These are phyloP conservation scores for Piaya cayana DNA, from an alignment of 2,113 vertebrate species.

Conservation along the genomic window DNA sequence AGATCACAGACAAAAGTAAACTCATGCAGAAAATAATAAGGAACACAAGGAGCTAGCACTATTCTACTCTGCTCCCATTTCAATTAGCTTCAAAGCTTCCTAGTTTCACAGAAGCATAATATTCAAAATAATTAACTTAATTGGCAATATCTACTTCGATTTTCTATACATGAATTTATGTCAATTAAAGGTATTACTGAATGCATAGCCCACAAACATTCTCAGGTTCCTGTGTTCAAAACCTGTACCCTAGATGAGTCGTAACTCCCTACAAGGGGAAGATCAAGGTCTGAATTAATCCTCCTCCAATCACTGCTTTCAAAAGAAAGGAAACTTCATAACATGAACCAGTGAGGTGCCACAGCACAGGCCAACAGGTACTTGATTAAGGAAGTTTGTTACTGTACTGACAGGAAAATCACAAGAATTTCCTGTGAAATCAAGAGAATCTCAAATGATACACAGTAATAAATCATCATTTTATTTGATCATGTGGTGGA, in stretches of 20 bases:
- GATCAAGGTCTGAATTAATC: neutral
- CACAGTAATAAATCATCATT: neutral
- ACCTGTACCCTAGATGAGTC: neutral
- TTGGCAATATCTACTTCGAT: neutral
- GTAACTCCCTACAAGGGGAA: neutral
- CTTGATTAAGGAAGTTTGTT: neutral
- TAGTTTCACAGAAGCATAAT: neutral
- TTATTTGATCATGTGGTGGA: neutral
- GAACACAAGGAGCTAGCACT: neutral
- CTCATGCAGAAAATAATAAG: neutral
- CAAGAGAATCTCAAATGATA: neutral
- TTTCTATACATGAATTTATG: neutral
- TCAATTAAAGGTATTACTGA: neutral
- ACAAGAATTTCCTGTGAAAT: too few species aligned
- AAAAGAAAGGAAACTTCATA: neutral
- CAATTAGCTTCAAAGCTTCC: neutral
- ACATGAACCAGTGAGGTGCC: neutral
- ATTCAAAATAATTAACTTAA: neutral
- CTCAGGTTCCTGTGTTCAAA: neutral
- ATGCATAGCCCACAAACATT: neutral
- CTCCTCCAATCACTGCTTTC: neutral
- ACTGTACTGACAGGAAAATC: neutral
- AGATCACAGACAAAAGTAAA: neutral
- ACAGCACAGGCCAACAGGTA: neutral
- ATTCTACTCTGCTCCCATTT: neutral